Conservation (phyloP, 2,888 invertebrate species). For the Drymonia ruficornis region DNA sequence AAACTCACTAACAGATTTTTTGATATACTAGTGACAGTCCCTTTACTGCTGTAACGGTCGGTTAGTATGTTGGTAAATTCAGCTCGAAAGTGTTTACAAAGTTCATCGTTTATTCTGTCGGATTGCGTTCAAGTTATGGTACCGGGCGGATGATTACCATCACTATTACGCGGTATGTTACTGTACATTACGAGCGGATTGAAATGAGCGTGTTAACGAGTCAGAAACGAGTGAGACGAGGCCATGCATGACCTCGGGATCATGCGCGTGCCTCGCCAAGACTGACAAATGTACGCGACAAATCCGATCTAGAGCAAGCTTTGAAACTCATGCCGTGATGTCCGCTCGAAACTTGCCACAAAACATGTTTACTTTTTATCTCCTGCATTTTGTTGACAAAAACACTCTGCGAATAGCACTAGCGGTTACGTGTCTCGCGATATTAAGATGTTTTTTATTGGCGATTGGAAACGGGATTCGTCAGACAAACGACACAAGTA, state of each 20-base stretch:
- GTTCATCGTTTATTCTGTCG: neutral
- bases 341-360: conserved; percentile 16
- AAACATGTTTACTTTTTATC: conserved; percentile 23
- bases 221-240: conserved; percentile 55
- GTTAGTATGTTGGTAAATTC: too few relatives aligned
- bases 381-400: conserved; percentile 23
- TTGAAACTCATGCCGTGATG: conserved; percentile 27
- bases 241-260: conserved; percentile 64
- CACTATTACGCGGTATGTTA: conserved; percentile 44
- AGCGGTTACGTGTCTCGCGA: conserved; percentile 9
- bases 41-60: too few relatives aligned
- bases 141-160: conserved; percentile 40
- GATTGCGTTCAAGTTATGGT: conserved; percentile 13
- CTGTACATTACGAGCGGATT: conserved; percentile 49
- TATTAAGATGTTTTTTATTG: conserved; percentile 21
- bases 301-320: conserved; percentile 44
- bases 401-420: conserved; percentile 7
- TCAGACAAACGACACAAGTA: conserved; percentile 10
- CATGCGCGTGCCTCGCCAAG: conserved; percentile 57
- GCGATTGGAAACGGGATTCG: conserved; percentile 31
- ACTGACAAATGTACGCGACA: conserved; percentile 62
- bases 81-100: neutral
- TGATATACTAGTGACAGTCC: too few relatives aligned
- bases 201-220: conserved; percentile 65
- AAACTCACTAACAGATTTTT: too few relatives aligned